phyloP scores from a whole-genome alignment of 2,888 invertebrate genomes.

The Euproctis similis region DNA sequence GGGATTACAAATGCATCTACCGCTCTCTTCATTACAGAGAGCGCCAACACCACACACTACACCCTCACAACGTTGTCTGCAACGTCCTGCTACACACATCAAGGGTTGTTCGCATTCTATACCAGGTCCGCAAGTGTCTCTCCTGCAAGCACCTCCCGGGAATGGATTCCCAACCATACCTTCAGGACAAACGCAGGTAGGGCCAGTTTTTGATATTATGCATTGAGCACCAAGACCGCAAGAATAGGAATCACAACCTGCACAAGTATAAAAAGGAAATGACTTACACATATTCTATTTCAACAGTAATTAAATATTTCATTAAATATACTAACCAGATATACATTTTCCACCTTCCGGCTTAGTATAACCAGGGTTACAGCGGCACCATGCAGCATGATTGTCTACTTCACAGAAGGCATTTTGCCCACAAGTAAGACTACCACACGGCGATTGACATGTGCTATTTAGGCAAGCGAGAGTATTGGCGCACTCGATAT shows the following conservation, averaged over 20 bases:
- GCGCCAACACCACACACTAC: conserved; percentile 93
- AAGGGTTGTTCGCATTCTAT: conserved; percentile 86
- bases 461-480: conserved; percentile 85
- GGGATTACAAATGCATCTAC: conserved; percentile 90
- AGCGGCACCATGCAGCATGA: conserved; percentile 92
- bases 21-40: conserved; percentile 85
- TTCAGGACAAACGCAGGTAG: conserved; percentile 91
- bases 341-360: conserved; percentile 88
- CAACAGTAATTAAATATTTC: too few species aligned
- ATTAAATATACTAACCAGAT: conserved; percentile 74
- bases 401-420: conserved; percentile 91
- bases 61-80: conserved; percentile 91
- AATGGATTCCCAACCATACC: conserved; percentile 93
- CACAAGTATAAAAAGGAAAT: conserved; percentile 25
- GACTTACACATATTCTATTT: not conserved
- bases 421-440: conserved; percentile 86
- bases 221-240: conserved; percentile 91
- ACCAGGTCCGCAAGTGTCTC: conserved; percentile 86
- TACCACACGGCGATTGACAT: conserved; percentile 88
- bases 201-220: conserved; percentile 87
- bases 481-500: conserved; percentile 87
- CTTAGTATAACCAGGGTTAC: conserved; percentile 87
- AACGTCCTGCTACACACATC: conserved; percentile 90
- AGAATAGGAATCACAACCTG: conserved; percentile 83
- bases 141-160: conserved; percentile 89